Evolutionary conservation across 92 coral and sea anemone genomes (phyloP), one percentile per base, ranked within the genome.

Genomic region (Parazoanthus swiftii): DNA sequence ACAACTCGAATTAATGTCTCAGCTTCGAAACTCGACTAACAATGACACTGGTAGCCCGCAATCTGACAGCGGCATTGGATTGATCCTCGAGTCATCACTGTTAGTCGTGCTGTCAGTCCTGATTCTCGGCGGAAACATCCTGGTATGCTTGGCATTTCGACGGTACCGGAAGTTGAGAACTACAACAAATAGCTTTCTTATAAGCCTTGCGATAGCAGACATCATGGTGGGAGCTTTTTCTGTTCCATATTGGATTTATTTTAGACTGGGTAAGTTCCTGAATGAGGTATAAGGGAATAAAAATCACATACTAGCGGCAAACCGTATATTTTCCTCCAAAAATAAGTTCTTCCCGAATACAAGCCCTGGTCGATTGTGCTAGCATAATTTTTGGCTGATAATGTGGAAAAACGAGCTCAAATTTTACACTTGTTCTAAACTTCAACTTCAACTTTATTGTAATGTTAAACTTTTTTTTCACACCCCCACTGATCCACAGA

Each of bases 141-240:
- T 96, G 58, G 98, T 96, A 0, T 96, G 98, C 77, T 74, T 95
- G 66, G 98, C 98, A n/a, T 93, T 96, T 82, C 88, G 88, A 80
- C 86, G 86, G 66, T 89, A 90, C 48, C 89, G 98, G 46, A 96
- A 95, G 84, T 93, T 96, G 23, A 82, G 98, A 37, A 96, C 98
- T 3, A 96, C 97, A 25, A 96, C 98, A 50, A 96, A 96, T 89
- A 90, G 92, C 82, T 95, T 95, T 43, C 46, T 96, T 18, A 92
- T 95, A 2, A 93, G 96, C 13, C 89, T 96, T 21, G 98, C 98
- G 1, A 82, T 86, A 23, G 98, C 98, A 0, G 98, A 96, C 67
- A 95, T 96, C 43, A 91, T 96, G 85, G 98, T 94, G 1, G 98
- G 98, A 0, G 82, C 89, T 6, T 91, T 95, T 29, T 91, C 96